Percentiles rank a stretch among this genome's conserved stretches.
phyloP scores from a whole-genome alignment of 2,113 vertebrate genomes.

The Mixornis gularis region DNA sequence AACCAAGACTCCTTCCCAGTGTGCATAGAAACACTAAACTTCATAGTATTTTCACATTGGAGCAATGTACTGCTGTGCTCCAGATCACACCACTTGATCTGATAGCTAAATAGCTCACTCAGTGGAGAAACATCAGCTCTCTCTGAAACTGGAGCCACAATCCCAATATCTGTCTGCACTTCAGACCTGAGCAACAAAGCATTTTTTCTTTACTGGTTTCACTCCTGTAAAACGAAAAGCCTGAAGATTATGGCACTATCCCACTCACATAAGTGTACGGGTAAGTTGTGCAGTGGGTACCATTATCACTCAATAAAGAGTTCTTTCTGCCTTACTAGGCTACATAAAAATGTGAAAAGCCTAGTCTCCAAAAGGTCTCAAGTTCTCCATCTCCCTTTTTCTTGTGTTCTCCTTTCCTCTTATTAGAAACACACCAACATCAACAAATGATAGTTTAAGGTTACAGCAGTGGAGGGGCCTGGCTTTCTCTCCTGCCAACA shows the following conservation, averaged over 20 bases:
- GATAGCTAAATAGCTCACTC: not conserved
- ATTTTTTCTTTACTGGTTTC: constrained; percentile 39
- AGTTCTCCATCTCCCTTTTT: not conserved
- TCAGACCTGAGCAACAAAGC: not conserved
- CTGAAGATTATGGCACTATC: not conserved
- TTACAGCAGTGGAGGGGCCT: constrained; percentile 47
- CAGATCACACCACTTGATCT: not conserved
- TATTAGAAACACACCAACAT: constrained; percentile 38
- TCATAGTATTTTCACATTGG: not conserved
- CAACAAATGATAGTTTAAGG: constrained; percentile 58
- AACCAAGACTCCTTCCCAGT: not conserved
- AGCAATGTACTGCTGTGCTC: not conserved
- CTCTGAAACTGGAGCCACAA: not conserved
- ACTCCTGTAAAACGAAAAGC: constrained; percentile 45
- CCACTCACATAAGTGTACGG: not conserved
- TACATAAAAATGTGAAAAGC: constrained; percentile 17
- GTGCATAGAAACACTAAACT: not conserved
- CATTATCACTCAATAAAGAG: not conserved
- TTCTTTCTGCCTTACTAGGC: not conserved
- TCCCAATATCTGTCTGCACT: not conserved
- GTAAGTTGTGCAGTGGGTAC: not conserved
- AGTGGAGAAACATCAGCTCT: not conserved
- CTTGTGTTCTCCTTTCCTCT: constrained; percentile 1
- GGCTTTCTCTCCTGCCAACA: constrained; percentile 54
- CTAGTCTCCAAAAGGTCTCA: constrained; percentile 17